Percentiles rank a stretch among this genome's conserved stretches.
Conservation (phyloP, 1,140 invertebrate genomes). For the Colletes latitarsis region DNA sequence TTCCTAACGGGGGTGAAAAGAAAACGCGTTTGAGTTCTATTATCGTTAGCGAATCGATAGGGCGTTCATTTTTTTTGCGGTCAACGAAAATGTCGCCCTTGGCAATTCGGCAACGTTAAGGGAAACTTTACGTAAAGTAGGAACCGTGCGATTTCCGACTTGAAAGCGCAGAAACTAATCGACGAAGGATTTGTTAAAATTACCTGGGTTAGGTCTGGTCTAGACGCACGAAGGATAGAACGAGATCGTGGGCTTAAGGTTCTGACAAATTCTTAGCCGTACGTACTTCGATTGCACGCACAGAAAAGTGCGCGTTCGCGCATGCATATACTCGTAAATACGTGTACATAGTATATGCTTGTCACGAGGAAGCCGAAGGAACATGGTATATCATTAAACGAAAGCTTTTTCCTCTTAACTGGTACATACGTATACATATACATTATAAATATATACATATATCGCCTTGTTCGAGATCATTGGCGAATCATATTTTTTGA, state of each 20-base stretch:
- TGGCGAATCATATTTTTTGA: slow-evolving; percentile 47
- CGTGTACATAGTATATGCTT: slow-evolving; percentile 41
- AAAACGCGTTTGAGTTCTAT: not conserved
- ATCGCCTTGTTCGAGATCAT: slow-evolving; percentile 38
- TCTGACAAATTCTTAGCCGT: slow-evolving; percentile 45
- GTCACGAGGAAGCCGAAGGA: slow-evolving; percentile 39
- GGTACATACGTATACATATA: slow-evolving; percentile 23
- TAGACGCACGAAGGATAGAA: not conserved
- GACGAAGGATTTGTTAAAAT: not conserved
- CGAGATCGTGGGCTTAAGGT: slow-evolving; percentile 27
- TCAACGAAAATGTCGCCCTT: slow-evolving; percentile 61
- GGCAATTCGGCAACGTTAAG: not conserved
- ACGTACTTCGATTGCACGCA: slow-evolving; percentile 49
- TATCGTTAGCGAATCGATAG: slow-evolving; percentile 28
- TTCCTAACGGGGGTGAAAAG: not conserved
- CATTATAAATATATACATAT: slow-evolving; percentile 26
- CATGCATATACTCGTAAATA: slow-evolving; percentile 29
- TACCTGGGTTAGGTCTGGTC: not conserved
- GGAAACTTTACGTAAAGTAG: no score
- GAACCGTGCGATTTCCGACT: not conserved
- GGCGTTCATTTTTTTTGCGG: slow-evolving; percentile 62
- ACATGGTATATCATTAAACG: slow-evolving; percentile 48
- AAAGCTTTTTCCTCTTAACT: slow-evolving; percentile 54
- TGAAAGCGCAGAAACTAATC: not conserved
- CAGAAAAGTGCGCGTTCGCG: slow-evolving; percentile 4